These are phyloP conservation scores for Synanthedon formicaeformis DNA, from an alignment of 2,888 invertebrate genomes.

Conservation along the genomic window DNA sequence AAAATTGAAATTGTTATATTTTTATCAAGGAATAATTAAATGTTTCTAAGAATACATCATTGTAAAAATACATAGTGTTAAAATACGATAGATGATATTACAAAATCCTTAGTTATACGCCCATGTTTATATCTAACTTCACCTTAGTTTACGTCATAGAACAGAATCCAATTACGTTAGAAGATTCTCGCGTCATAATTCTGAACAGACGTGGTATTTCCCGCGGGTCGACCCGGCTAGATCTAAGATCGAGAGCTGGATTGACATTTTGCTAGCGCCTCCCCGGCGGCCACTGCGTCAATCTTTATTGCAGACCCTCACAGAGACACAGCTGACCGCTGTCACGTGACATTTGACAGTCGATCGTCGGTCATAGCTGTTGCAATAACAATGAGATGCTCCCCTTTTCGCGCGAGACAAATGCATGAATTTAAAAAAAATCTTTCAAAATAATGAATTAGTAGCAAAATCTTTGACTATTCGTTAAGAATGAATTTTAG, in stretches of 20 bases:
- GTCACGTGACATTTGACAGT: constrained; percentile 36
- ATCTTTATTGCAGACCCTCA: constrained; percentile 45
- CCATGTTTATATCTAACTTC: not conserved
- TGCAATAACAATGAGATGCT: constrained; percentile 18
- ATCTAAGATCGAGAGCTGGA: constrained; percentile 51
- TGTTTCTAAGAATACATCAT: too few species aligned
- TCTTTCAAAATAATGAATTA: too few species aligned
- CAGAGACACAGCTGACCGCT: constrained; percentile 12
- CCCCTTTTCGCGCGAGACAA: not conserved
- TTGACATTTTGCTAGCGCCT: constrained; percentile 50
- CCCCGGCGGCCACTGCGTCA: constrained; percentile 36
- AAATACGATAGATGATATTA: too few species aligned
- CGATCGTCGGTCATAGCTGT: constrained; percentile 6
- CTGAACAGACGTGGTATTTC: constrained; percentile 26
- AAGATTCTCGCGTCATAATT: constrained; percentile 2
- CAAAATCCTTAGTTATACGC: too few species aligned
- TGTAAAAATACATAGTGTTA: too few species aligned
- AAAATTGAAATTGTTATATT: too few species aligned
- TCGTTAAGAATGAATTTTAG: too few species aligned
- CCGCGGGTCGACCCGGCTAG: constrained; percentile 25
- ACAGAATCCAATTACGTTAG: not conserved
- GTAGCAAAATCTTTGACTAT: too few species aligned
- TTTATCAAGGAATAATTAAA: too few species aligned
- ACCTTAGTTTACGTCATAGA: not conserved
- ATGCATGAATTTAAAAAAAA: not conserved